These are phyloP conservation scores for Palythoa heliodiscus DNA, from an alignment of 92 coral and sea anemone genomes.

Conservation along the genomic window DNA sequence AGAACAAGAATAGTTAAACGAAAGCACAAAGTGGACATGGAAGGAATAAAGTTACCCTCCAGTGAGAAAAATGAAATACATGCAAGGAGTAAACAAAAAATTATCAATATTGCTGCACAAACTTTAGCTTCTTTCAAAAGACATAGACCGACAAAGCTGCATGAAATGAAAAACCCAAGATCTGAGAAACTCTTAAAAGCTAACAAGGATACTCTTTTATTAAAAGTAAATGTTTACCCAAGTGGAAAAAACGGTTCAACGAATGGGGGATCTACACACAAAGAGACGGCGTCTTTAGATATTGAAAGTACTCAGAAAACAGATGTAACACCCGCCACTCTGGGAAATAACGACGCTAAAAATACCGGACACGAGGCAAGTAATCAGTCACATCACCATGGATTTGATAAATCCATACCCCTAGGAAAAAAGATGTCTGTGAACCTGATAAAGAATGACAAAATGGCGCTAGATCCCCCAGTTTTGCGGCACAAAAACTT, in stretches of 20 bases:
- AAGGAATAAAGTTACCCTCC: background rate
- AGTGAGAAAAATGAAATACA: background rate
- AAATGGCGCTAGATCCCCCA: background rate
- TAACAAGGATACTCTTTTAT: background rate
- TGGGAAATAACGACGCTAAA: background rate
- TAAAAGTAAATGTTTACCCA: background rate
- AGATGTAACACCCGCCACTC: too few relatives aligned
- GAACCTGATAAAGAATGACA: background rate
- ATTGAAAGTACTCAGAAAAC: background rate
- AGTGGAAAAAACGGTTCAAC: background rate
- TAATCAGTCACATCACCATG: background rate
- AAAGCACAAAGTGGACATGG: background rate
- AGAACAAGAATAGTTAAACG: background rate
- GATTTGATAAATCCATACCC: background rate
- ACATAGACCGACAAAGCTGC: background rate
- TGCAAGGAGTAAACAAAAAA: background rate
- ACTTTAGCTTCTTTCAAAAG: background rate
- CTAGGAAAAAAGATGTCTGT: background rate
- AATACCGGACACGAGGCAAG: background rate
- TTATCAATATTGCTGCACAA: background rate
- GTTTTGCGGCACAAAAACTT: background rate
- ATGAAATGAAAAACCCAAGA: background rate
- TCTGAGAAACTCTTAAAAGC: background rate
- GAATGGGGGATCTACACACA: background rate
- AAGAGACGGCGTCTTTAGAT: background rate